phyloP scores from a whole-genome alignment of 2,888 invertebrate genomes.

The Sinhomidia bicolor region DNA sequence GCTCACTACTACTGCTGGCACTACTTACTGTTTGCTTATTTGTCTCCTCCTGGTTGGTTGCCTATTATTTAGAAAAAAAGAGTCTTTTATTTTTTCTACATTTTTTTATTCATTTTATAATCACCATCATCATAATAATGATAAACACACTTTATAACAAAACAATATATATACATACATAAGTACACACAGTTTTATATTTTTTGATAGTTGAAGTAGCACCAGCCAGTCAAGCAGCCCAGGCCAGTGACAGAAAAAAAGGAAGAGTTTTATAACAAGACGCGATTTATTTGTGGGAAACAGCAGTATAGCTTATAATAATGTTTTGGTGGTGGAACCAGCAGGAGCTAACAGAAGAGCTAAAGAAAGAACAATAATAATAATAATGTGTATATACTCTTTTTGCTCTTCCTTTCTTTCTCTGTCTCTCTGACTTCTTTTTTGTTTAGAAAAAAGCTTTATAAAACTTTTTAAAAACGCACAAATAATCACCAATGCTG shows the following conservation, averaged over 20 bases:
- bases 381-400: not conserved
- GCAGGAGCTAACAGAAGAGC: conserved; percentile 33
- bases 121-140: conserved; percentile 44
- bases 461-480: conserved; percentile 16
- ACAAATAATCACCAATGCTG: conserved; percentile 59
- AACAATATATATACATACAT: not conserved
- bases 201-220: not conserved
- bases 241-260: conserved; percentile 34
- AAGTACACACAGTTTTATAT: too few species aligned
- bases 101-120: conserved; percentile 50
- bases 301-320: conserved; percentile 40
- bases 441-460: not conserved
- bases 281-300: conserved; percentile 52
- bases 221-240: too few species aligned
- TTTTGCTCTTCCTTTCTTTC: not conserved
- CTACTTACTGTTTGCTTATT: conserved; percentile 51
- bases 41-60: conserved; percentile 49
- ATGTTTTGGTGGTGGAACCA: conserved; percentile 55
- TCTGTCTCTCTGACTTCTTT: not conserved
- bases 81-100: not conserved
- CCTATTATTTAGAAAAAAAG: conserved; percentile 27
- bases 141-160: conserved; percentile 13
- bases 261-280: conserved; percentile 46
- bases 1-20: too few species aligned
- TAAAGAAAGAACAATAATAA: conserved; percentile 8